These are phyloP conservation scores for Erannis defoliaria DNA, from an alignment of 2,888 invertebrate species.

Conservation along the genomic window DNA sequence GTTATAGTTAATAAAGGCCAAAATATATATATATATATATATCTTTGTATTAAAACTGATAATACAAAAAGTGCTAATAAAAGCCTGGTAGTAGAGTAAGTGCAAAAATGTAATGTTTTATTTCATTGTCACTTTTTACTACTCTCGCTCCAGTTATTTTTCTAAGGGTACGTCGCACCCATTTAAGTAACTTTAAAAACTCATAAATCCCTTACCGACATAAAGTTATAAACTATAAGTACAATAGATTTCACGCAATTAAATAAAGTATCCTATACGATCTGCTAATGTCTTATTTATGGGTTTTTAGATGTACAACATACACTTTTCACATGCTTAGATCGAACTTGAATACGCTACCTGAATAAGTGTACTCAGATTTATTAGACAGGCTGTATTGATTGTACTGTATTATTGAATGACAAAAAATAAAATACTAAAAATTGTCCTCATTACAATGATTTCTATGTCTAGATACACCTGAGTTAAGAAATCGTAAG, in stretches of 20 bases:
- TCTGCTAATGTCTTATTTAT: slow-evolving; percentile 85
- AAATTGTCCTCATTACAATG: too few species aligned
- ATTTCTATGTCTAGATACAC: too few species aligned
- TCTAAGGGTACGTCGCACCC: slow-evolving; percentile 10
- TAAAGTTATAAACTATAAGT: slow-evolving; percentile 70
- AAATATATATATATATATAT: too few species aligned
- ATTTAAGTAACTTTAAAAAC: slow-evolving; percentile 45
- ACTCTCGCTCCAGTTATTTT: slow-evolving; percentile 13
- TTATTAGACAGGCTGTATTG: slow-evolving; percentile 56
- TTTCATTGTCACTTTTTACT: not conserved
- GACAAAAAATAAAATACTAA: too few species aligned
- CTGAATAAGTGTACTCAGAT: slow-evolving; percentile 62
- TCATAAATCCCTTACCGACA: slow-evolving; percentile 51
- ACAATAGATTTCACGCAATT: slow-evolving; percentile 72
- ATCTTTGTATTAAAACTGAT: too few species aligned
- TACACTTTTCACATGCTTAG: slow-evolving; percentile 82
- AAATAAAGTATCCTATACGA: slow-evolving; percentile 71
- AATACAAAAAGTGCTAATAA: too few species aligned
- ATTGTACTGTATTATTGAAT: slow-evolving; percentile 1
- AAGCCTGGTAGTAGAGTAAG: not conserved
- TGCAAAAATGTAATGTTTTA: not conserved
- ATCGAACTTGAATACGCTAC: slow-evolving; percentile 56
- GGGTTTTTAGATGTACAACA: slow-evolving; percentile 72
- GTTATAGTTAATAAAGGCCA: too few species aligned
- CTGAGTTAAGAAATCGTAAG: too few species aligned